phyloP scores from a whole-genome alignment of 2,797 vertebrate genomes.

The Coreius guichenoti region DNA sequence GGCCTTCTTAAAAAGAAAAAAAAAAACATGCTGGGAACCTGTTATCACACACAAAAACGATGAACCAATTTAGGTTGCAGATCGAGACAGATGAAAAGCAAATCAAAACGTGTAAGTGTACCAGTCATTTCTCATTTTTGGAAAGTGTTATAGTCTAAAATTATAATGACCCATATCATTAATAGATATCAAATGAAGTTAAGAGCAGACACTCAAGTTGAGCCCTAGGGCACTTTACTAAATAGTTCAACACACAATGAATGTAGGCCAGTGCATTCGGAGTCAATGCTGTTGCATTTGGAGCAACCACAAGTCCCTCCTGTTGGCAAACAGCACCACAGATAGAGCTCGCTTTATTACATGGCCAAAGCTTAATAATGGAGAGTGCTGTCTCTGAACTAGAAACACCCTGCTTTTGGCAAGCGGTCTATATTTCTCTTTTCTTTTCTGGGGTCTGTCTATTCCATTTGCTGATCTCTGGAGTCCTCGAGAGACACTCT shows the following conservation, averaged over 20 bases:
- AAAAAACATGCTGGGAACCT: not conserved
- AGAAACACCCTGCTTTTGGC: conserved; percentile 41
- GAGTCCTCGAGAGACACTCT: conserved; percentile 36
- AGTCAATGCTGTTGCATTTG: conserved; percentile 50
- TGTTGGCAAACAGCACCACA: conserved; percentile 47
- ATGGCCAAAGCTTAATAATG: conserved; percentile 40
- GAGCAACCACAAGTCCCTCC: conserved; percentile 54
- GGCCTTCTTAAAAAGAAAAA: not conserved
- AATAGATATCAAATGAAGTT: conserved; percentile 80
- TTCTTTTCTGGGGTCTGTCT: conserved; percentile 36
- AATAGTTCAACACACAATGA: conserved; percentile 84
- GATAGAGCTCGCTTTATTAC: conserved; percentile 40
- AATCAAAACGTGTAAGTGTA: conserved; percentile 50
- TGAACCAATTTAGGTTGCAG: conserved; percentile 13
- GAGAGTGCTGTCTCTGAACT: conserved; percentile 54
- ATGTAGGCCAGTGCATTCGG: conserved; percentile 79
- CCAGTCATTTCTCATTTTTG: conserved; percentile 63
- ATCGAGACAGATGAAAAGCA: conserved; percentile 33
- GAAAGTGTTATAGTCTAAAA: conserved; percentile 67
- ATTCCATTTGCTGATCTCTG: conserved; percentile 55
- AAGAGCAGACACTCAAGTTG: conserved; percentile 78
- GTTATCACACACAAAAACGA: not conserved
- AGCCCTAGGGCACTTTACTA: conserved; percentile 83
- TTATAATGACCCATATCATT: conserved; percentile 81
- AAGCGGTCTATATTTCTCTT: conserved; percentile 42